Conservation (phyloP, 1,140 invertebrate genomes). For the Neodiprion virginianus region DNA sequence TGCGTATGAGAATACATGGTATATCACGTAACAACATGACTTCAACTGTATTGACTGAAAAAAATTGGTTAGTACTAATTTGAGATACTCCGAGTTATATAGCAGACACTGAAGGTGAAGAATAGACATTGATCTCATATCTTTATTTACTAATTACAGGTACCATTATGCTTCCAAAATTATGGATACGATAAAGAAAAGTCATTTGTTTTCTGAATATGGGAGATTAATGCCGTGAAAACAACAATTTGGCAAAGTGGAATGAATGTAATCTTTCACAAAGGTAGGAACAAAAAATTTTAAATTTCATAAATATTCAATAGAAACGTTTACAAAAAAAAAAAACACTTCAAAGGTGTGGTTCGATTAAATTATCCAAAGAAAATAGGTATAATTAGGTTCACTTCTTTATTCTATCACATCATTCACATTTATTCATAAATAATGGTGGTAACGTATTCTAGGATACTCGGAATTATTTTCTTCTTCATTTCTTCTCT, state of each 20-base stretch:
- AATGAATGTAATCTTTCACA: not conserved
- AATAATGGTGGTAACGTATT: not conserved
- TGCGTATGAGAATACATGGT: conserved; percentile 74
- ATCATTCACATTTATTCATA: conserved; percentile 11
- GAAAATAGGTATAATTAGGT: conserved; percentile 15
- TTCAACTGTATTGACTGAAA: conserved; percentile 71
- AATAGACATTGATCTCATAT: conserved; percentile 16
- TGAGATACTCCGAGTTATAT: conserved; percentile 11
- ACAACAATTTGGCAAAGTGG: not conserved
- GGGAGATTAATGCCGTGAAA: conserved; percentile 73
- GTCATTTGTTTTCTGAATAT: conserved; percentile 83
- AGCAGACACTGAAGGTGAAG: conserved; percentile 22
- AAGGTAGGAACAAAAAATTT: conserved; percentile 3
- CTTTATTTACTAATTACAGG: conserved; percentile 50
- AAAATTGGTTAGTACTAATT: conserved; percentile 66
- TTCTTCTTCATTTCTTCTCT: conserved; percentile 9
- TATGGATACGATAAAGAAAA: conserved; percentile 85
- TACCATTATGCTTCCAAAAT: conserved; percentile 82
- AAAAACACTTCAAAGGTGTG: not conserved
- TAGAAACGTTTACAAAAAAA: not conserved
- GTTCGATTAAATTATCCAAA: not conserved
- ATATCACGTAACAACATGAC: conserved; percentile 71
- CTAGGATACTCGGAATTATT: not conserved
- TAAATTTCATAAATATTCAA: not conserved
- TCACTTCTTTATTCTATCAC: conserved; percentile 7